Evolutionary conservation across 2,888 invertebrate species (phyloP), one percentile per base, ranked within the genome.

Genomic region (Tuta absoluta): DNA sequence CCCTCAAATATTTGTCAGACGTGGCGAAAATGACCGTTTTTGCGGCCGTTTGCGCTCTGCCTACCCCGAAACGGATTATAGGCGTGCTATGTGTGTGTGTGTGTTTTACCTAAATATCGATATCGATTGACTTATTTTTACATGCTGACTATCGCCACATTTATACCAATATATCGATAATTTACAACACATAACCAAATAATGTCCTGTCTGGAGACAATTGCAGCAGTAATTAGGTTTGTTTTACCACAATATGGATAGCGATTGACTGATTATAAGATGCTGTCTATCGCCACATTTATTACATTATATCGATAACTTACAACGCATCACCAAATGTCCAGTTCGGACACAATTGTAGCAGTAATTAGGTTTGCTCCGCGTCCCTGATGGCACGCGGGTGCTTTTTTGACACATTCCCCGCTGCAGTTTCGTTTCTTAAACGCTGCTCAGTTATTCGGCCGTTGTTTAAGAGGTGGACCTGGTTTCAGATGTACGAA

Each of bases 371-470:
- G 56, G 61, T 5, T 19, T 56, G 57, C 61, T 63, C 63, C 28
- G 61, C 21, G 53, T 64, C 17, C 45, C 51, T 19, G 38, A 21
- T 11, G 62, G 64, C 24, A 66, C 59, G 61, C 58, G 37, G 45
- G 10, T n/a, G 58, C 24, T 66, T 66, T 66, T 66, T 66, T 53
- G 66, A 38, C 45, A 62, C 45, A 66, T 66, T 66, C n/a, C 28
- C 10, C 11, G 8, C 23, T 5, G 51, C 51, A 53, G 51, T 53
- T 53, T 53, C 51, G 21, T 23, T 53, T 53, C 51, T 23, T 53
- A 53, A 53, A 53, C 23, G 23, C 57, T 59, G 49, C 33, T 41
- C 45, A 65, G 63, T 63, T 51, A 65, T 66, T 66, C 60, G 53
- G 60, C 2, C 1, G 62, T 51, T 56, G 38, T 12, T 45, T 53